Conservation (phyloP, 2,113 vertebrate species). For the Silurus meridionalis region DNA sequence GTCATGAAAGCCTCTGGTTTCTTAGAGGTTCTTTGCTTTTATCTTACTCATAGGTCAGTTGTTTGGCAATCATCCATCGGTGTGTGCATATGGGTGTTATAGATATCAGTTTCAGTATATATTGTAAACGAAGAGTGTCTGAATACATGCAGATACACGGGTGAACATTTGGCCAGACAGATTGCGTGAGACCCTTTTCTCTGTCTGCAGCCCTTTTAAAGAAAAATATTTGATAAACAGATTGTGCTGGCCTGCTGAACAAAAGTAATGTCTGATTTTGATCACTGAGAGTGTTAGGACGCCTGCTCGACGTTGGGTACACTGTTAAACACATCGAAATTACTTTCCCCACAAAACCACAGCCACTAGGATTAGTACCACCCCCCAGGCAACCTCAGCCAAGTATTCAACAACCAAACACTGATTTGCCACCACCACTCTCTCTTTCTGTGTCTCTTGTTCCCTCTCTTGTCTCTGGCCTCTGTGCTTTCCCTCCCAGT, state of each 20-base stretch:
- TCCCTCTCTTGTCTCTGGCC: slow-evolving; percentile 44
- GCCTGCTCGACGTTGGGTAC: slow-evolving; percentile 63
- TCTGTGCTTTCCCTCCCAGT: slow-evolving; percentile 38
- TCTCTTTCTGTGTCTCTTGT: slow-evolving; percentile 56
- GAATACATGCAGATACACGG: slow-evolving; percentile 38
- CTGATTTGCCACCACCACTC: slow-evolving; percentile 39
- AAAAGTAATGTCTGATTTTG: slow-evolving; percentile 49
- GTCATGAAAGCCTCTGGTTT: slow-evolving; percentile 55
- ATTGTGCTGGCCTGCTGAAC: slow-evolving; percentile 56
- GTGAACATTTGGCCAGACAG: slow-evolving; percentile 57
- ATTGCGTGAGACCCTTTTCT: slow-evolving; percentile 67
- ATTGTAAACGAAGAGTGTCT: slow-evolving; percentile 45
- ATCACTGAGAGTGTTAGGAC: slow-evolving; percentile 56
- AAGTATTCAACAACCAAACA: slow-evolving; percentile 65
- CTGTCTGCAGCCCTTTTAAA: slow-evolving; percentile 62
- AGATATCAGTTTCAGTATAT: slow-evolving; percentile 39
- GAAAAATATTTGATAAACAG: slow-evolving; percentile 72
- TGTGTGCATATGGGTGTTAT: slow-evolving; percentile 38
- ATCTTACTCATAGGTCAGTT: slow-evolving; percentile 3
- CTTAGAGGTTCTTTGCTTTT: slow-evolving; percentile 37
- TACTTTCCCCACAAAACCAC: slow-evolving; percentile 67
- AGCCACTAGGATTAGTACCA: slow-evolving; percentile 61
- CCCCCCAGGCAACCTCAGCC: slow-evolving; percentile 59
- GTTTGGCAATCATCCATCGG: slow-evolving; percentile 41
- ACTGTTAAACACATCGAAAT: slow-evolving; percentile 65